These are phyloP conservation scores for Nothobranchius furzeri DNA, from an alignment of 2,113 vertebrate genomes.

Conservation along the genomic window DNA sequence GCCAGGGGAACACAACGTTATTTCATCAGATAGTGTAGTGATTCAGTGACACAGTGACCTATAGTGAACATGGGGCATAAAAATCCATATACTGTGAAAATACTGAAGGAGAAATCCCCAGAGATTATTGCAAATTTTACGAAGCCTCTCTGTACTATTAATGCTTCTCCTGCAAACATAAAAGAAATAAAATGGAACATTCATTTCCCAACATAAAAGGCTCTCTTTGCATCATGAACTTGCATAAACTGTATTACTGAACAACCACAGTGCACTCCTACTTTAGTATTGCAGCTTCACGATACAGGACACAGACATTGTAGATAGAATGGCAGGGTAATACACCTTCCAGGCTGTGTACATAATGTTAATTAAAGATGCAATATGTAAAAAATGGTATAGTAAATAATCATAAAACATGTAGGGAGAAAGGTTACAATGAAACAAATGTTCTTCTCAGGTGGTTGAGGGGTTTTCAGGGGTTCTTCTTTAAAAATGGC, in stretches of 20 bases:
- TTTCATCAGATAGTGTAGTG: conserved; percentile 25
- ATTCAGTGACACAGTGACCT: conserved; percentile 12
- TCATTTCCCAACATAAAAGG: conserved; percentile 12
- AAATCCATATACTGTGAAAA: conserved; percentile 20
- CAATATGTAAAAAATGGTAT: too few species aligned
- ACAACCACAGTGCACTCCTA: not conserved
- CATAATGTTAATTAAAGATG: not conserved
- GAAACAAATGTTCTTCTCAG: too few species aligned
- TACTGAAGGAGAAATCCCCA: conserved; percentile 42
- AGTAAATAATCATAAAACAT: too few species aligned
- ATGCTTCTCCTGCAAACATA: conserved; percentile 1
- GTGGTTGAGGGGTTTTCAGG: too few species aligned
- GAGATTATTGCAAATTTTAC: conserved; percentile 51
- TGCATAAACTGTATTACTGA: not conserved
- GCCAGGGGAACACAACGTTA: conserved; percentile 15
- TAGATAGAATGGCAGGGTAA: conserved; percentile 25
- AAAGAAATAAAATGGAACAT: conserved; percentile 14
- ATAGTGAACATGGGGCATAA: conserved; percentile 5
- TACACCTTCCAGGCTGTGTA: conserved; percentile 3
- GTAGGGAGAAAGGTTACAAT: too few species aligned
- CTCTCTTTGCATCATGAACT: not conserved
- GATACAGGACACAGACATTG: conserved; percentile 35
- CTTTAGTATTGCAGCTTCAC: conserved; percentile 1
- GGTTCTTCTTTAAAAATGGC: too few species aligned
- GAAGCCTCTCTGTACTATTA: conserved; percentile 23